phyloP scores from a whole-genome alignment of 2,888 invertebrate genomes.

The Acanthococcus lagerstroemiae region DNA sequence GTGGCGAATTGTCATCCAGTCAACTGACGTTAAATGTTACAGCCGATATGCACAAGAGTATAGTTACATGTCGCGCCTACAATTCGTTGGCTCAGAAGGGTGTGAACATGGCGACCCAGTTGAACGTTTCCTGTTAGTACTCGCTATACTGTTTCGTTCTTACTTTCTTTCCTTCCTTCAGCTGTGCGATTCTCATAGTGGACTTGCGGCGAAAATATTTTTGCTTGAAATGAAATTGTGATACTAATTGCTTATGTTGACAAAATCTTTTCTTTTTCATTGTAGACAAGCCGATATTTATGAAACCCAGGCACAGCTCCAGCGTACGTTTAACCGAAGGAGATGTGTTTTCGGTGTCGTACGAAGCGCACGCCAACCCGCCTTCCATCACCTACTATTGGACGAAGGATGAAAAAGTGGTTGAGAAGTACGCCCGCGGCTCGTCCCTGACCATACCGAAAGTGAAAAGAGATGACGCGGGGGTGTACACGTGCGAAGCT shows the following conservation, averaged over 20 bases:
- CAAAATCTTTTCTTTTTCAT: slow-evolving; percentile 27
- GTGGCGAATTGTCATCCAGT: slow-evolving; percentile 75
- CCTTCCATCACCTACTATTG: slow-evolving; percentile 71
- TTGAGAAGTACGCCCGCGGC: slow-evolving; percentile 53
- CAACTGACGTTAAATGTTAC: slow-evolving; percentile 68
- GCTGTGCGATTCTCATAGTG: too few relatives aligned
- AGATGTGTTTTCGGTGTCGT: slow-evolving; percentile 63
- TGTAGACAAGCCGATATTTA: slow-evolving; percentile 69
- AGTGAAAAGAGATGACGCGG: slow-evolving; percentile 69
- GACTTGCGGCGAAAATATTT: background rate
- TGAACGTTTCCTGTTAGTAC: slow-evolving; percentile 81
- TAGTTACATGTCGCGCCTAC: slow-evolving; percentile 85
- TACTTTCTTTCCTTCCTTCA: too few relatives aligned
- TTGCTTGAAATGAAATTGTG: too few relatives aligned
- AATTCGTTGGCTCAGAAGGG: slow-evolving; percentile 74
- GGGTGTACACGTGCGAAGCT: slow-evolving; percentile 76
- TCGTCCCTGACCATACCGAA: slow-evolving; percentile 72
- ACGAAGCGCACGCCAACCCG: slow-evolving; percentile 79
- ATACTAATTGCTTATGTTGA: background rate
- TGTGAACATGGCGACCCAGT: slow-evolving; percentile 75
- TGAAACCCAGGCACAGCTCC: slow-evolving; percentile 54
- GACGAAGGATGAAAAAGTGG: slow-evolving; percentile 70
- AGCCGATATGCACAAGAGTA: slow-evolving; percentile 71
- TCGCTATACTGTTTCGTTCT: background rate
- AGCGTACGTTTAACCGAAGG: slow-evolving; percentile 68